phyloP scores from a whole-genome alignment of 2,113 vertebrate genomes.

The Chaetops frenatus region DNA sequence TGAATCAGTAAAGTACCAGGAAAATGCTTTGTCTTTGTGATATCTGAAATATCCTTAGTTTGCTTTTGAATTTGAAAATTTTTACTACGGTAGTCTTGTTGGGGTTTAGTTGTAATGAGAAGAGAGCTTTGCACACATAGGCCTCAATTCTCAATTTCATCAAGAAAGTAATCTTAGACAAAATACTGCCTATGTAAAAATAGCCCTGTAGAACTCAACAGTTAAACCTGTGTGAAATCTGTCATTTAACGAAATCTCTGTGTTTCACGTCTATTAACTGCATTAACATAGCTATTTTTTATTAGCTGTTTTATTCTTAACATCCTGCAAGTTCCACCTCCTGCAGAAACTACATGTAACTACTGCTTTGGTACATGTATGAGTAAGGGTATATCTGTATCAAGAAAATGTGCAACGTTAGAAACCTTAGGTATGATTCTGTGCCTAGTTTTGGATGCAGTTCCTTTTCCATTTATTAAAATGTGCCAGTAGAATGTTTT shows the following conservation, averaged over 20 bases:
- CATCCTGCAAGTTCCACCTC: neutral
- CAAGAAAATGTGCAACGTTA: fast-evolving
- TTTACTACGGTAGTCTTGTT: neutral
- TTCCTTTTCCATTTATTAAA: neutral
- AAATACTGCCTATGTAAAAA: neutral
- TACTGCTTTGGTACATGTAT: neutral
- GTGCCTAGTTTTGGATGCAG: neutral
- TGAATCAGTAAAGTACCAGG: neutral
- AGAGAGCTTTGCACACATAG: neutral
- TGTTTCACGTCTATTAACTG: neutral
- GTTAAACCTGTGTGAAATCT: neutral
- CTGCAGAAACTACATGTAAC: neutral
- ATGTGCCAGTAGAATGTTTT: neutral
- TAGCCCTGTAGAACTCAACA: neutral
- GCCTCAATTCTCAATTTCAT: constrained; percentile 11
- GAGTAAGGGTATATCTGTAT: neutral
- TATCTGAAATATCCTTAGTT: neutral
- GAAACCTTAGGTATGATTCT: neutral
- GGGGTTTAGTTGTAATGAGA: neutral
- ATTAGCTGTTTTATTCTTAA: neutral
- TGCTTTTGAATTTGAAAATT: neutral
- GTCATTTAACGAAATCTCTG: neutral
- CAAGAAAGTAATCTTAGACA: neutral
- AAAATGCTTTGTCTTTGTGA: neutral
- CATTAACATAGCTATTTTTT: neutral